These are phyloP conservation scores for Origma solitaria DNA, from an alignment of 2,113 vertebrate genomes.

Conservation along the genomic window DNA sequence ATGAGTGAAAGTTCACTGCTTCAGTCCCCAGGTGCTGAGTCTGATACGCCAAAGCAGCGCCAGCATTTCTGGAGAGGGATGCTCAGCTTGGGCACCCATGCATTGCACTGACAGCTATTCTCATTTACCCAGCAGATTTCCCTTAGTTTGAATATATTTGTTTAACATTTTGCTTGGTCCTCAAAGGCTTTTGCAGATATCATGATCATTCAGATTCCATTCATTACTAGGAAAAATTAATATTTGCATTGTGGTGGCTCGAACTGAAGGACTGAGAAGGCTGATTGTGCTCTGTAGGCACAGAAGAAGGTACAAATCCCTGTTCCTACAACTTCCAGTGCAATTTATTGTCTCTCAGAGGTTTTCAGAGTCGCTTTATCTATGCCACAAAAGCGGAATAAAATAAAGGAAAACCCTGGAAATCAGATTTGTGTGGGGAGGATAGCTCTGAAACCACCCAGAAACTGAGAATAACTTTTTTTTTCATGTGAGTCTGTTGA, in stretches of 20 bases:
- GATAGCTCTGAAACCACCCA: not conserved
- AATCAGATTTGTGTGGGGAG: not conserved
- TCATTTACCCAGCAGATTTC: not conserved
- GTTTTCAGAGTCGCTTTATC: not conserved
- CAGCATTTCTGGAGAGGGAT: not conserved
- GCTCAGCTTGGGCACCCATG: not conserved
- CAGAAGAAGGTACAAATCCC: not conserved
- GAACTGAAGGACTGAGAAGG: not conserved
- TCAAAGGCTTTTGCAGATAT: not conserved
- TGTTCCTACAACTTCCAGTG: not conserved
- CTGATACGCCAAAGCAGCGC: not conserved
- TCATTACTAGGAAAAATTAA: not conserved
- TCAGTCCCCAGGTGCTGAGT: not conserved
- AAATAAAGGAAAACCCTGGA: not conserved
- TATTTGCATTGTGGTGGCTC: not conserved
- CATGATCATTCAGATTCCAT: not conserved
- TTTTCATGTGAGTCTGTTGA: not conserved
- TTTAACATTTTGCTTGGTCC: not conserved
- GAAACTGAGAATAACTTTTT: not conserved
- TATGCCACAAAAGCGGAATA: not conserved
- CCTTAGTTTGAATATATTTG: not conserved
- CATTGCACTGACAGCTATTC: not conserved
- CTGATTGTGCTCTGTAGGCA: not conserved
- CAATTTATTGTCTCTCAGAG: not conserved
- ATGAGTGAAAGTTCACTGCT: not conserved